phyloP scores from a whole-genome alignment of 1,140 invertebrate genomes.

The Cydia strobilella region DNA sequence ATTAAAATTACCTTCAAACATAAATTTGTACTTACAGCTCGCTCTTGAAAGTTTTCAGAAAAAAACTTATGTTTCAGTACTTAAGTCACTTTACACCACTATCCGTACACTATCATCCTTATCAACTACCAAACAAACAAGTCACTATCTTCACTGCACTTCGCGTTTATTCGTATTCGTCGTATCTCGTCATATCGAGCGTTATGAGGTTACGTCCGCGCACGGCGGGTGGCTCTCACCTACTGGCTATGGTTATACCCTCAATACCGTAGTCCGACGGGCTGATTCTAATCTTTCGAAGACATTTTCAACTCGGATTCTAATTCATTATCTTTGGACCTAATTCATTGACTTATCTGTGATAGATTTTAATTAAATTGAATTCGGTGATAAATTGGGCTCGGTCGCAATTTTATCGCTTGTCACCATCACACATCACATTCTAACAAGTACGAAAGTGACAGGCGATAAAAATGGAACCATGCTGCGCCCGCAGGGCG shows the following conservation, averaged over 20 bases:
- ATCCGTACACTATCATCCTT: not conserved
- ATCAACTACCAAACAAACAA: not conserved
- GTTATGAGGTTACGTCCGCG: not conserved
- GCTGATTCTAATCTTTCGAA: not conserved
- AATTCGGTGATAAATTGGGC: constrained; percentile 23
- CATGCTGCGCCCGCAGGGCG: too few species aligned
- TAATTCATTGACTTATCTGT: constrained; percentile 26
- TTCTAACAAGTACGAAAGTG: too few species aligned
- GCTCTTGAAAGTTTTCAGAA: not conserved
- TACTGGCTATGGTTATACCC: not conserved
- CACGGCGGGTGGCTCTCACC: not conserved
- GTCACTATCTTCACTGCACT: constrained; percentile 21
- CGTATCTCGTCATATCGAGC: constrained; percentile 1
- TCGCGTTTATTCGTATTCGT: not conserved
- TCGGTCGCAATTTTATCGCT: too few species aligned
- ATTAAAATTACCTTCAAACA: not conserved
- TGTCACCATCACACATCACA: too few species aligned
- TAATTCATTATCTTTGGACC: constrained; percentile 7
- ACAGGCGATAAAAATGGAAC: too few species aligned
- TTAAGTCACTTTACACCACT: not conserved
- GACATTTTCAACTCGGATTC: constrained; percentile 16
- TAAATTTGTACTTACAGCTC: not conserved
- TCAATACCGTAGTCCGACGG: not conserved
- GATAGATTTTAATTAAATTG: constrained; percentile 25
- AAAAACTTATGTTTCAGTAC: constrained; percentile 9